Base-by-base conservation (phyloP, 1,140 invertebrate species). In the Mesaphorura yosii region DNA sequence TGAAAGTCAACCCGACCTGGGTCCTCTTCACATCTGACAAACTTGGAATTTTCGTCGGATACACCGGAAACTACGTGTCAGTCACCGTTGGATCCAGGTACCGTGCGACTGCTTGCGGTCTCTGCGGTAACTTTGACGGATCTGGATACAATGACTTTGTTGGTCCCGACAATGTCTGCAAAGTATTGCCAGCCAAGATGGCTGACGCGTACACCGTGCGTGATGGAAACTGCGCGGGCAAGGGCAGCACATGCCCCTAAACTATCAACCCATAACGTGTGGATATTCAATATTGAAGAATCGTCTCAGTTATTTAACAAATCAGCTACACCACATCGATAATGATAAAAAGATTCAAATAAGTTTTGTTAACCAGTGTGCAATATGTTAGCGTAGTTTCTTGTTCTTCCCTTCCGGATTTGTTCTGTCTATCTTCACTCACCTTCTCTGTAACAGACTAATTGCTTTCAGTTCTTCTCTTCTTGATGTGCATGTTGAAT, bases 101-200 rank as follows among this genome's bases (percentile, higher is more conserved):
- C 45, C 53, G 60, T 53, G 60, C 26, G 3, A 58, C 53, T 17
- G 34, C 55, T 15, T 62, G 60, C 48, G 60, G 60, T 47, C n/a
- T 62, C 25, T 62, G 60, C 31, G 60, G 60, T 39, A 62, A 62
- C 57, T 62, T 53, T 41, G 53, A 62, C 48, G 51, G 47, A 15
- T 41, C 37, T 41, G 17, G 23, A 31, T 23, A 58, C 19, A 55
- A 62, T 40, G 60, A 62, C 19, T 45, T 62, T 27, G 53, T 48
- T 48, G 59, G 59, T 37, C 59, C 59, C 14, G 53, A 55, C 20
- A 19, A 6, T 6, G 28, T 25, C 19, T 42, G 19, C 12, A 44
- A 49, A 26, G 22, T 60, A 40, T 20, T 26, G 23, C 51, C 55
- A 31, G 38, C 54, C n/a, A 55, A 57, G 31, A 61, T 61, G 59